phyloP scores from a whole-genome alignment of 2,797 vertebrate genomes.

The Heliangelus exortis region DNA sequence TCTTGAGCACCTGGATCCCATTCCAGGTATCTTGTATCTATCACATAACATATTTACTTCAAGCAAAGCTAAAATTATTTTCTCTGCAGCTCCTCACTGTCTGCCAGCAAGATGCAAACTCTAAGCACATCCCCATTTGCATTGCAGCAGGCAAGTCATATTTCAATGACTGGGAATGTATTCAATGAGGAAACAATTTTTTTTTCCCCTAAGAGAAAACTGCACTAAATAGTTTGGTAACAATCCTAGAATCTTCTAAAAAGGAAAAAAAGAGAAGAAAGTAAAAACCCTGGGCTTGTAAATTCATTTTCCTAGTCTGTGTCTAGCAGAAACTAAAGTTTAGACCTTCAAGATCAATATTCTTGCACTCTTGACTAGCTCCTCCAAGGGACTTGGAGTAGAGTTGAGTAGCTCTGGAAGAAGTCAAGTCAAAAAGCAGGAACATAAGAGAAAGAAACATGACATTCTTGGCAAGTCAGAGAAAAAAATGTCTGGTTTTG shows the following conservation, averaged over 20 bases:
- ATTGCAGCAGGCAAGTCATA: background rate
- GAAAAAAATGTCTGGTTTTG: fast-evolving
- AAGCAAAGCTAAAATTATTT: background rate
- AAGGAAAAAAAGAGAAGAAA: background rate
- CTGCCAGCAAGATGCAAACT: background rate
- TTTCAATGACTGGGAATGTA: background rate
- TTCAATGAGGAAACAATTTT: background rate
- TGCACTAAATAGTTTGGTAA: background rate
- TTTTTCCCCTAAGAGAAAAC: background rate
- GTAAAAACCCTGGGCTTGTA: fast-evolving
- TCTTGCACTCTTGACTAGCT: background rate
- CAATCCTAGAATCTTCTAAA: background rate
- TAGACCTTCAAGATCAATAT: background rate
- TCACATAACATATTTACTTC: background rate
- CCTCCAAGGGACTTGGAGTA: background rate
- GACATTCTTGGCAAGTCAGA: background rate
- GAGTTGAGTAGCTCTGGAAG: background rate
- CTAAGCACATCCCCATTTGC: background rate
- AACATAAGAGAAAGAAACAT: background rate
- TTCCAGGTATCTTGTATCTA: background rate
- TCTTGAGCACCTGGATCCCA: background rate
- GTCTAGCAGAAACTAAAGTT: background rate
- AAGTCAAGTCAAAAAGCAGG: background rate
- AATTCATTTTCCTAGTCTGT: background rate
- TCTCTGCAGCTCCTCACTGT: background rate